These are phyloP conservation scores for Gymnosoma rotundatum DNA, from an alignment of 2,888 invertebrate species.

Conservation along the genomic window DNA sequence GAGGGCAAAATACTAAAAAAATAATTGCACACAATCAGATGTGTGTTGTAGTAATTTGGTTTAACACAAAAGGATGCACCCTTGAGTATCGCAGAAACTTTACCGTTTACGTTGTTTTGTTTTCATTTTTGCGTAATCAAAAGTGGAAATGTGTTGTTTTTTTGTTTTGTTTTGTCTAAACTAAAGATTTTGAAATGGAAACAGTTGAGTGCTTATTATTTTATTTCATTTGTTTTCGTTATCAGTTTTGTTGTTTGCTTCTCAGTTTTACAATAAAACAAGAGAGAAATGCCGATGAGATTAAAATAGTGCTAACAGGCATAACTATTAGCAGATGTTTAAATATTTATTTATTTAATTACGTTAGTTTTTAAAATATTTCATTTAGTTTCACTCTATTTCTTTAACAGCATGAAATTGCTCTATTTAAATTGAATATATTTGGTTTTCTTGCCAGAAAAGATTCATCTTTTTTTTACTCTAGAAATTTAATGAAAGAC, in stretches of 20 bases:
- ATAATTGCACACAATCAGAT: slow-evolving; percentile 69
- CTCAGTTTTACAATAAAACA: slow-evolving; percentile 49
- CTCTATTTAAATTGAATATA: slow-evolving; percentile 30
- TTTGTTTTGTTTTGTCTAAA: slow-evolving; percentile 15
- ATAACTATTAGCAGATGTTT: slow-evolving; percentile 65
- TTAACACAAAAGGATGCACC: slow-evolving; percentile 70
- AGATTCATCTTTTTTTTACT: background rate
- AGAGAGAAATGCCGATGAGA: slow-evolving; percentile 32
- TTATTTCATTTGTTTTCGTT: slow-evolving; percentile 65
- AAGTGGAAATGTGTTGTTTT: slow-evolving; percentile 53
- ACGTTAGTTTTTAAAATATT: slow-evolving; percentile 31
- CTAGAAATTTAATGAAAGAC: background rate
- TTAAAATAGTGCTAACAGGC: slow-evolving; percentile 57
- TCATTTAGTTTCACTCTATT: slow-evolving; percentile 14
- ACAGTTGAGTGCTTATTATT: slow-evolving; percentile 68
- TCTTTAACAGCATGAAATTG: slow-evolving; percentile 59
- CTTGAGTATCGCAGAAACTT: slow-evolving; percentile 60
- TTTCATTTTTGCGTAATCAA: slow-evolving; percentile 65
- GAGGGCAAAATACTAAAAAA: slow-evolving; percentile 65
- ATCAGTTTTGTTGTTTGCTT: slow-evolving; percentile 35
- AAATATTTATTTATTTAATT: slow-evolving; percentile 43
- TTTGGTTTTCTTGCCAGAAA: background rate
- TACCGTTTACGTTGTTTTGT: slow-evolving; percentile 49
- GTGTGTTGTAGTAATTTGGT: slow-evolving; percentile 65
- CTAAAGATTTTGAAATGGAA: slow-evolving; percentile 61